Base-by-base conservation (phyloP, 2,113 vertebrate species). In the Oreochromis tanganicae region DNA sequence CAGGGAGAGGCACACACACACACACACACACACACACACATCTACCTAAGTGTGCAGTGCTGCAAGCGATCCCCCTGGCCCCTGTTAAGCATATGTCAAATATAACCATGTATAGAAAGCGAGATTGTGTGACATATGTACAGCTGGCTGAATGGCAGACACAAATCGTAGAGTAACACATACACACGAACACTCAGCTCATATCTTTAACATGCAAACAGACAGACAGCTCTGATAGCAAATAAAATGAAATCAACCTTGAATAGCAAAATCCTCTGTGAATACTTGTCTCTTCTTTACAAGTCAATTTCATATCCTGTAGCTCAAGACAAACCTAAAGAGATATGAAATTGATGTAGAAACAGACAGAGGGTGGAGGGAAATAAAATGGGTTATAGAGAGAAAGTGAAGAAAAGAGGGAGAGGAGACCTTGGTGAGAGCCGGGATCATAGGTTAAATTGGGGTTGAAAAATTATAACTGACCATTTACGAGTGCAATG, bases 51-150 rank as follows among this genome's bases (percentile, higher is more conserved):
- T 56, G 81, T 84, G 92, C 85, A 87, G 48, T 7, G 71, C 88
- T 91, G 84, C 10, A 5, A 91, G 92, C 85, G n/a, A 91, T 93
- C 85, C 90, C 78, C 61, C 87, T 21, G 87, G 92, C 85, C 90
- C 85, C 91, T 21, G 87, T 95, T 96, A 95, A 97, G 95, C 95
- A 95, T 95, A 95, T 95, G 96, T 96, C 96, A 96, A 95, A 96
- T 95, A 95, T 91, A 96, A 91, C 93, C 84, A 92, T 89, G 92
- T 92, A 94, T 90, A 94, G 93, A 94, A 95, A 88, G 85, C 82
- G 89, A 94, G 91, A 94, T 91, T 93, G 92, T 87, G 88, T 93
- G 94, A 95, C 94, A 94, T 88, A 75, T 89, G 92, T 94, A 94
- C 88, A 92, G 84, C 90, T 92, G 88, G 82, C 81, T 95, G 88